Percentiles rank a stretch among this genome's conserved stretches.
These are phyloP conservation scores for Epinephelus coioides DNA, from an alignment of 2,797 vertebrate species.

Conservation along the genomic window DNA sequence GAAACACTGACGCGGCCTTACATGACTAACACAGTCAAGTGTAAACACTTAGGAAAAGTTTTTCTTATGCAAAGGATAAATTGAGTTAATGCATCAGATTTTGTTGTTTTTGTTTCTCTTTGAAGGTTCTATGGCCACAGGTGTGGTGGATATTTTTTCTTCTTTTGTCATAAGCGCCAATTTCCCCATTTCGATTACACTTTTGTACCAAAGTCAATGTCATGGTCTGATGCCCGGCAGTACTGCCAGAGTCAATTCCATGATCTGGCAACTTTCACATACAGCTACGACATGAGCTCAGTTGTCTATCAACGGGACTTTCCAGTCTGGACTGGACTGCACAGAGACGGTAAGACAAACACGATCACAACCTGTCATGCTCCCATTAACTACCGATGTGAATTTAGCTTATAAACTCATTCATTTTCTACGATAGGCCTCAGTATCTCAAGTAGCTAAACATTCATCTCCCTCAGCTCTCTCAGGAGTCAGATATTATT, in stretches of 20 bases:
- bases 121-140: fast-evolving
- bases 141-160: fast-evolving
- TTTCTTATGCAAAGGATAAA: not conserved
- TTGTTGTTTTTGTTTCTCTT: conserved; percentile 11
- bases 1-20: not conserved
- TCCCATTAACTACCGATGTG: not conserved
- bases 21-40: not conserved
- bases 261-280: fast-evolving
- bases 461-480: not conserved
- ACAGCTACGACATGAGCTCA: fast-evolving
- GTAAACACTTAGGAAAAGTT: not conserved
- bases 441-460: not conserved
- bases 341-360: conserved; percentile 43
- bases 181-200: fast-evolving
- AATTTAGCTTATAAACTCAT: not conserved
- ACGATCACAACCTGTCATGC: not conserved
- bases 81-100: not conserved
- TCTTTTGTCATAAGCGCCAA: not conserved
- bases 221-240: not conserved
- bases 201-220: conserved; percentile 25
- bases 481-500: not conserved
- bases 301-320: fast-evolving
- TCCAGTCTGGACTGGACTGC: conserved; percentile 62
- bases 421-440: not conserved
- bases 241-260: fast-evolving